Conservation (phyloP, 2,113 vertebrate species). For the Poeciliopsis prolifica region DNA sequence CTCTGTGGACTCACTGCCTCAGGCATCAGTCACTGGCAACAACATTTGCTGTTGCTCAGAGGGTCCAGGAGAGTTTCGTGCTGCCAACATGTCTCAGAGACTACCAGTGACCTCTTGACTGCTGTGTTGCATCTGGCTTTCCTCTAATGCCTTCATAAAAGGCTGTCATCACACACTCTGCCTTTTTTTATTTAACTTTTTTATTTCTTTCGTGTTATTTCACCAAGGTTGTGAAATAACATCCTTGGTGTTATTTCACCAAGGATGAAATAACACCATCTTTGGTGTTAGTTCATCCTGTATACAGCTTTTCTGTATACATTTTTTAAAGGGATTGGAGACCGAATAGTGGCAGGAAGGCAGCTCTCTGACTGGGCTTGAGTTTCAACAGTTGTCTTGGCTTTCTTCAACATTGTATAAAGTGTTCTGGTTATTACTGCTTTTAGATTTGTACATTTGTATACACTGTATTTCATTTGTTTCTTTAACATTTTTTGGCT, state of each 20-base stretch:
- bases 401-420: constrained; percentile 78
- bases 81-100: constrained; percentile 84
- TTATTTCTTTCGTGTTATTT: constrained; percentile 81
- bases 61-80: constrained; percentile 86
- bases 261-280: too few species aligned
- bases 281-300: too few species aligned
- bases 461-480: constrained; percentile 83
- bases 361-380: constrained; percentile 40
- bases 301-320: constrained; percentile 47
- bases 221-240: constrained; percentile 72
- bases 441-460: constrained; percentile 75
- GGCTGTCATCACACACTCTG: constrained; percentile 79
- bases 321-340: constrained; percentile 59
- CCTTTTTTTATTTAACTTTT: constrained; percentile 41
- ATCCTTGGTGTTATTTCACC: too few species aligned
- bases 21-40: constrained; percentile 88
- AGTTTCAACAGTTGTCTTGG: constrained; percentile 69
- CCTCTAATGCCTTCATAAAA: constrained; percentile 87
- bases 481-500: constrained; percentile 76
- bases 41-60: constrained; percentile 87
- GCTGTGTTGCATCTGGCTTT: constrained; percentile 91
- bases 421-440: constrained; percentile 68
- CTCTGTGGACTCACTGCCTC: constrained; percentile 90
- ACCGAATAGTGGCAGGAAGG: constrained; percentile 17
- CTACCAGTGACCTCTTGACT: constrained; percentile 88